Conservation (phyloP, 2,888 invertebrate species). For the Noctua janthe region DNA sequence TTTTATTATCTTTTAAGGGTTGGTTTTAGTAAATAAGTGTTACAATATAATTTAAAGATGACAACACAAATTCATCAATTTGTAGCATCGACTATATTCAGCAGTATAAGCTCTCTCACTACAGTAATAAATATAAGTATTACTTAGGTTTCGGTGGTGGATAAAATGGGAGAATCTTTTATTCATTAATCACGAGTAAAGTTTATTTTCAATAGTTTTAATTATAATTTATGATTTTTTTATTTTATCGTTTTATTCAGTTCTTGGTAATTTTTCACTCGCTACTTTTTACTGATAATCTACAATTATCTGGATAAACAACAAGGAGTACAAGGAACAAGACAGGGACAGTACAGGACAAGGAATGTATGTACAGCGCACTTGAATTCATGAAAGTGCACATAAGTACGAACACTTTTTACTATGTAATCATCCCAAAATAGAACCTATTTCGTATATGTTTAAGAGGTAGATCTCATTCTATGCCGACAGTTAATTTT, state of each 20-base stretch:
- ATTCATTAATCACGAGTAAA: slow-evolving; percentile 76
- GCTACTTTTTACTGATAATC: too few relatives aligned
- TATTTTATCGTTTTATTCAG: slow-evolving; percentile 74
- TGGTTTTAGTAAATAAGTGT: slow-evolving; percentile 74
- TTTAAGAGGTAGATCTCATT: too few relatives aligned
- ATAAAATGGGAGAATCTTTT: slow-evolving; percentile 54
- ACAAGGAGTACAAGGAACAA: too few relatives aligned
- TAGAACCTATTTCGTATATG: too few relatives aligned
- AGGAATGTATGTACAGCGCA: too few relatives aligned
- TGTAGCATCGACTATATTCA: slow-evolving; percentile 62
- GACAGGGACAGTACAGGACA: background rate
- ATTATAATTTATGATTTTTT: slow-evolving; percentile 80
- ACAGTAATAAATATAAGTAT: slow-evolving; percentile 77
- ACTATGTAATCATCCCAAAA: too few relatives aligned
- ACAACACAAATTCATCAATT: slow-evolving; percentile 31
- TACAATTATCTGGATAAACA: too few relatives aligned
- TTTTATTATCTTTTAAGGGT: slow-evolving; percentile 39
- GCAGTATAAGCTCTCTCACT: slow-evolving; percentile 71
- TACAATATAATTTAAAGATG: slow-evolving; percentile 74
- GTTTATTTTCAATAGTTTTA: slow-evolving; percentile 79
- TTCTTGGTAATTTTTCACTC: background rate
- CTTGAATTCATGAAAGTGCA: background rate
- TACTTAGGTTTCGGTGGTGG: slow-evolving; percentile 86
- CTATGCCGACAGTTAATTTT: too few relatives aligned
- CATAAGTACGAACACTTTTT: background rate